Evolutionary conservation across 2,888 invertebrate genomes (phyloP).

Genomic region (Tenthredo mesomela): DNA sequence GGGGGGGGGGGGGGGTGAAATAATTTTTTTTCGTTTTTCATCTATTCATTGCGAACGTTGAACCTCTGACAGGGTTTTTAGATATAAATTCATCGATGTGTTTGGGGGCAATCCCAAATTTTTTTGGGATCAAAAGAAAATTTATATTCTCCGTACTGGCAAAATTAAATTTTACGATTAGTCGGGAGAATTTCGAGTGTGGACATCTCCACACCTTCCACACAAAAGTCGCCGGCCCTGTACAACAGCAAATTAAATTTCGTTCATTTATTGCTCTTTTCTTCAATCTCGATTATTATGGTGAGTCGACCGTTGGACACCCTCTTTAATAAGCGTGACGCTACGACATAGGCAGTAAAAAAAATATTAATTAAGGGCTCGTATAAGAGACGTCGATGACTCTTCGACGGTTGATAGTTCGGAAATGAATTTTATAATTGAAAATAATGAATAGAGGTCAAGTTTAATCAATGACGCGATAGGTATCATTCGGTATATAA

Average conservation of each 20-base stretch:
- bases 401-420: not conserved
- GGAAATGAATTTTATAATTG: constrained; percentile 4
- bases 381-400: constrained; percentile 2
- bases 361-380: constrained; percentile 24
- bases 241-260: not conserved
- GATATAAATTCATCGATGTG: too few species aligned
- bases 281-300: not conserved
- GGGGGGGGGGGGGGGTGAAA: too few species aligned
- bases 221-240: too few species aligned
- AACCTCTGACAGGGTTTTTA: too few species aligned
- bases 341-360: not conserved
- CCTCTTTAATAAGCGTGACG: not conserved
- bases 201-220: too few species aligned
- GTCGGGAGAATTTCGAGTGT: too few species aligned
- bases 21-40: too few species aligned
- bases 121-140: too few species aligned
- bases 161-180: too few species aligned
- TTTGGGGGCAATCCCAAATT: too few species aligned
- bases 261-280: not conserved
- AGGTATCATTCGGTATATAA: not conserved
- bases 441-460: not conserved
- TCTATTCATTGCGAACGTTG: too few species aligned
- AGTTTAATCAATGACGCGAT: not conserved
- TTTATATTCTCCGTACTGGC: too few species aligned
- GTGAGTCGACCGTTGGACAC: not conserved